phyloP scores from a whole-genome alignment of 2,797 vertebrate genomes.

The Enteromius afrohamiltoni region DNA sequence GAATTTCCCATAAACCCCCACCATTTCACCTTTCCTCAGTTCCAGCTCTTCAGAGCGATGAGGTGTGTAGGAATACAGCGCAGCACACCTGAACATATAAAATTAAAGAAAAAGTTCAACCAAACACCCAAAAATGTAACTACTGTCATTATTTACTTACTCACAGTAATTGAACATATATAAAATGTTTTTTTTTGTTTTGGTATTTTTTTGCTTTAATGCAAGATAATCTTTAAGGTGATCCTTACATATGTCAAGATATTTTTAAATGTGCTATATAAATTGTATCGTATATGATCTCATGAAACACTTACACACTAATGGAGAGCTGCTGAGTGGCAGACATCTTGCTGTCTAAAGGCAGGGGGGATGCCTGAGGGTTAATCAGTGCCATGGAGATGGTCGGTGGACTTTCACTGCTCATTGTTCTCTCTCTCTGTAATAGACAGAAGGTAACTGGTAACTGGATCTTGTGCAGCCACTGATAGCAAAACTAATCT shows the following conservation, averaged over 20 bases:
- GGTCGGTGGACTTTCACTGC: constrained; percentile 71
- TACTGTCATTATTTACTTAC: neutral
- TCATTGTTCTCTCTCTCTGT: constrained; percentile 77
- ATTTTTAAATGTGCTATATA: too few species aligned
- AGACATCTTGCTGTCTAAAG: constrained; percentile 74
- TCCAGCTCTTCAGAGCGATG: constrained; percentile 87
- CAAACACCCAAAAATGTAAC: neutral
- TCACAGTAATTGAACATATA: neutral
- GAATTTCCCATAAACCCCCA: constrained; percentile 89
- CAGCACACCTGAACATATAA: constrained; percentile 81
- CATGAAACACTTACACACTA: constrained; percentile 79
- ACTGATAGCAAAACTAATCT: neutral
- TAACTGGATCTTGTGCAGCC: neutral
- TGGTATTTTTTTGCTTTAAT: neutral
- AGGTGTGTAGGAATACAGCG: constrained; percentile 86
- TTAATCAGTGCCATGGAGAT: constrained; percentile 80
- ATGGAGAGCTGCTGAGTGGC: constrained; percentile 83
- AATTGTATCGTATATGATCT: neutral
- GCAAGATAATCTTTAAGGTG: neutral
- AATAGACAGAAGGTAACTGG: constrained; percentile 30
- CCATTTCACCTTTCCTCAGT: constrained; percentile 91
- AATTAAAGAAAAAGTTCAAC: neutral
- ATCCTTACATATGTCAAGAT: neutral
- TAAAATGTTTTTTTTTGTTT: too few species aligned
- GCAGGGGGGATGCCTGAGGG: constrained; percentile 72